Conservation (phyloP, 2,113 vertebrate genomes). For the Empidonax traillii region DNA sequence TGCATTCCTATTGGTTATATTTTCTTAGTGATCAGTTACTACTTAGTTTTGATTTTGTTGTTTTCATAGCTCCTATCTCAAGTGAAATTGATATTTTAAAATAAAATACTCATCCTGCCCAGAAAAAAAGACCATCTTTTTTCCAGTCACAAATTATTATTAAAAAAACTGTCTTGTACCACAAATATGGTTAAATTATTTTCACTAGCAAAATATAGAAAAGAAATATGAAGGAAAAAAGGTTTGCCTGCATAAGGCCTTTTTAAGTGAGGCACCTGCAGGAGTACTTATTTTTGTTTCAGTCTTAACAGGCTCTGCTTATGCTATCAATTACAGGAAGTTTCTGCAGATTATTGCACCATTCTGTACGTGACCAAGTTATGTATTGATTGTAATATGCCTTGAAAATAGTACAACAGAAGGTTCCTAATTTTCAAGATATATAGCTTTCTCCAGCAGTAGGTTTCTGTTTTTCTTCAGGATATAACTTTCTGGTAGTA, state of each 20-base stretch:
- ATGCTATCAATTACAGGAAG: background rate
- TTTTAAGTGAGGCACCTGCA: background rate
- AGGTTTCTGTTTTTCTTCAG: background rate
- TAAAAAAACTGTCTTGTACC: background rate
- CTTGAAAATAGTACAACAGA: background rate
- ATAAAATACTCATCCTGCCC: background rate
- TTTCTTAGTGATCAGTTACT: background rate
- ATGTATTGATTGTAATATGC: background rate
- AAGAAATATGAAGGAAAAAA: background rate
- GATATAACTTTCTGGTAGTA: background rate
- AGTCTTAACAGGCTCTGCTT: background rate
- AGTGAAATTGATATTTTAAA: background rate
- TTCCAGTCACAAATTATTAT: background rate
- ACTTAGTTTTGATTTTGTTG: background rate
- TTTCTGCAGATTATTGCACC: background rate
- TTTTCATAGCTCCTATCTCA: background rate
- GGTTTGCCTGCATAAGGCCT: background rate
- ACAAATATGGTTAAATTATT: background rate
- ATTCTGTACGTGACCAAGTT: background rate
- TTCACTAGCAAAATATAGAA: background rate
- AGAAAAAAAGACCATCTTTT: background rate
- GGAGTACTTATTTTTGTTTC: background rate
- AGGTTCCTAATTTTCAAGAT: background rate
- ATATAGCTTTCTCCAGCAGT: background rate
- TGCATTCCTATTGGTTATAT: background rate